Evolutionary conservation across 2,888 invertebrate species (phyloP).

Genomic region (Pilophorus perplexus): DNA sequence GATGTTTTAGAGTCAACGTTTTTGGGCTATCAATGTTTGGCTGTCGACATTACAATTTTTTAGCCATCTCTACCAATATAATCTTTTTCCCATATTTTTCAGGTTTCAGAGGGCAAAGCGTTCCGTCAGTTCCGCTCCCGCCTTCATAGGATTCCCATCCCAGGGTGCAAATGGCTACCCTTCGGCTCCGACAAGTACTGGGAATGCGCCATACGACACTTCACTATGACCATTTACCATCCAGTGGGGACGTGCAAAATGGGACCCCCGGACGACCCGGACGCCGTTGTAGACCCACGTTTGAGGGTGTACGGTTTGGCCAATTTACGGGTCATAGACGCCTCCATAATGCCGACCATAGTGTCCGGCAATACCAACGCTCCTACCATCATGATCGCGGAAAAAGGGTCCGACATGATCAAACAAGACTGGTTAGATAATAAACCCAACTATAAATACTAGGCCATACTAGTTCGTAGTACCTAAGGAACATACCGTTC

Average conservation of each 20-base stretch:
- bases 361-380: slow-evolving; percentile 88
- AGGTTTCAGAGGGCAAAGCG: slow-evolving; percentile 69
- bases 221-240: slow-evolving; percentile 88
- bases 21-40: too few relatives aligned
- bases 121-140: slow-evolving; percentile 79
- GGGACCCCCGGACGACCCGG: slow-evolving; percentile 75
- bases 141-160: slow-evolving; percentile 70
- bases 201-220: slow-evolving; percentile 81
- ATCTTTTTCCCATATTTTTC: background rate
- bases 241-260: slow-evolving; percentile 85
- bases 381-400: slow-evolving; percentile 87
- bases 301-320: slow-evolving; percentile 73
- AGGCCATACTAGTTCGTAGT: slow-evolving; percentile 22
- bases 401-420: slow-evolving; percentile 81
- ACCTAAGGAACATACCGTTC: background rate
- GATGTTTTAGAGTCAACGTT: too few relatives aligned
- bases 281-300: slow-evolving; percentile 79
- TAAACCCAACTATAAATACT: slow-evolving; percentile 13
- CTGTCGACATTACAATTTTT: too few relatives aligned
- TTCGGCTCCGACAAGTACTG: slow-evolving; percentile 68
- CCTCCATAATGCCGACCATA: slow-evolving; percentile 85
- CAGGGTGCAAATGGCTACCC: slow-evolving; percentile 67
- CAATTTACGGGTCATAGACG: slow-evolving; percentile 79
- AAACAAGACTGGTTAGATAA: slow-evolving; percentile 71
- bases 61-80: background rate